Evolutionary conservation across 2,113 vertebrate species (phyloP).

Genomic region (Charina bottae): DNA sequence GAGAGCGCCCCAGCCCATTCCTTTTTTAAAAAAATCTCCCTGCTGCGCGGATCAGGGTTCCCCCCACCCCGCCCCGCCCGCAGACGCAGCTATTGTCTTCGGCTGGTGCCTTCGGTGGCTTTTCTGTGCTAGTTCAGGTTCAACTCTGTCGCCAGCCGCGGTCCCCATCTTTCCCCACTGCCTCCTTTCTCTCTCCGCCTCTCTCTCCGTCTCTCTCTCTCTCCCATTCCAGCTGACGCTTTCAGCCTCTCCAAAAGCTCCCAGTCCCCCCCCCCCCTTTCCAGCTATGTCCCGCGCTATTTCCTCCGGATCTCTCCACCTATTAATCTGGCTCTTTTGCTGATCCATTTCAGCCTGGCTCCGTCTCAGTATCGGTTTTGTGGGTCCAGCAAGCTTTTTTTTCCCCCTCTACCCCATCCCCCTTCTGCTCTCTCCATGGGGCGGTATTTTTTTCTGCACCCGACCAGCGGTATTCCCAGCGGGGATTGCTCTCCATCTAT

Average conservation of each 20-base stretch:
- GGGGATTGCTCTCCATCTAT: neutral
- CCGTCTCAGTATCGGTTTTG: rapidly evolving
- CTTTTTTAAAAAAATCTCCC: neutral
- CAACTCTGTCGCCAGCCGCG: neutral
- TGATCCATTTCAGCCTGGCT: neutral
- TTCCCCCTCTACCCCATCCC: no score
- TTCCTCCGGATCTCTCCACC: conserved; percentile 13
- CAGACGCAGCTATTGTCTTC: neutral
- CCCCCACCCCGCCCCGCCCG: neutral
- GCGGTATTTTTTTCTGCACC: neutral
- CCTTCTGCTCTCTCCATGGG: neutral
- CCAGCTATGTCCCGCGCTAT: conserved; percentile 17
- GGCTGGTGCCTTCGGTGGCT: neutral
- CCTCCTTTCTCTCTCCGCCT: no score
- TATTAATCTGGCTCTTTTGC: conserved; percentile 17
- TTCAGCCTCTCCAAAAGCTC: neutral
- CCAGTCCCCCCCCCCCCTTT: neutral
- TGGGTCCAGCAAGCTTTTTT: neutral
- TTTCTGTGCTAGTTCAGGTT: neutral
- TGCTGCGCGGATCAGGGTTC: neutral
- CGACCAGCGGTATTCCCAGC: neutral
- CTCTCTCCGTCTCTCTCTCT: neutral
- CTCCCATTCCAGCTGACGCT: neutral
- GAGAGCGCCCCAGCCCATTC: neutral
- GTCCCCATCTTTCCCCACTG: neutral